Conservation (phyloP, 2,797 vertebrate species). For the Sebastes itinus region DNA sequence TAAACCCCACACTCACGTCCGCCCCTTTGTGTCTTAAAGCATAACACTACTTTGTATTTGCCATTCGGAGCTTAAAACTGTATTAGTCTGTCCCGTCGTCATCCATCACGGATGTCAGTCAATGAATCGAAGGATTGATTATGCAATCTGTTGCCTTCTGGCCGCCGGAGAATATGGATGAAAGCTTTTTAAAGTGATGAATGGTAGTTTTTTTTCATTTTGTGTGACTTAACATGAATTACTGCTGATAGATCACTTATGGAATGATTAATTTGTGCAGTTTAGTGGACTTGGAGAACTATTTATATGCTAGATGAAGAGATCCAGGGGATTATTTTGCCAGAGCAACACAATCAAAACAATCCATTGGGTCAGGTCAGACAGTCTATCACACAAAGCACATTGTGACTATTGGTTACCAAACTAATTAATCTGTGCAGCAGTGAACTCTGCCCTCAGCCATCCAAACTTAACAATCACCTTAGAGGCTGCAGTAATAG, state of each 20-base stretch:
- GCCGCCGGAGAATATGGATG: constrained; percentile 40
- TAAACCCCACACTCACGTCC: constrained; percentile 25
- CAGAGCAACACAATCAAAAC: constrained; percentile 10
- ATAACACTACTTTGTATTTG: constrained; percentile 6
- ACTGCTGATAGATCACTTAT: constrained; percentile 42
- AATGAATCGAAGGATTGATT: constrained; percentile 53
- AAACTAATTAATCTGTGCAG: constrained; percentile 31
- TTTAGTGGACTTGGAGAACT: not conserved
- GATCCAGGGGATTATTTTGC: constrained; percentile 6
- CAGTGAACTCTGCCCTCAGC: constrained; percentile 8
- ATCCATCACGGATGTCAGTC: constrained; percentile 54
- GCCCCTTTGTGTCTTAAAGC: constrained; percentile 28
- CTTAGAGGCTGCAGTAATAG: not conserved
- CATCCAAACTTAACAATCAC: not conserved
- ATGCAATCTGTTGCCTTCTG: constrained; percentile 27
- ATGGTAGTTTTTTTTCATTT: constrained; percentile 26
- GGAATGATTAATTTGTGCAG: constrained; percentile 31
- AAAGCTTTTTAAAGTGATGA: constrained; percentile 47
- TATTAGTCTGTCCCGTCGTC: constrained; percentile 2
- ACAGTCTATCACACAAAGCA: constrained; percentile 9
- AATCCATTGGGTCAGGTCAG: constrained; percentile 24
- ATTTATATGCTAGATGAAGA: not conserved
- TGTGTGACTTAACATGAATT: constrained; percentile 39
- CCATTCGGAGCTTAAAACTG: constrained; percentile 8
- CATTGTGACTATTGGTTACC: constrained; percentile 17